Evolutionary conservation across 2,888 invertebrate genomes (phyloP).

Genomic region (Hoplodrina ambigua): DNA sequence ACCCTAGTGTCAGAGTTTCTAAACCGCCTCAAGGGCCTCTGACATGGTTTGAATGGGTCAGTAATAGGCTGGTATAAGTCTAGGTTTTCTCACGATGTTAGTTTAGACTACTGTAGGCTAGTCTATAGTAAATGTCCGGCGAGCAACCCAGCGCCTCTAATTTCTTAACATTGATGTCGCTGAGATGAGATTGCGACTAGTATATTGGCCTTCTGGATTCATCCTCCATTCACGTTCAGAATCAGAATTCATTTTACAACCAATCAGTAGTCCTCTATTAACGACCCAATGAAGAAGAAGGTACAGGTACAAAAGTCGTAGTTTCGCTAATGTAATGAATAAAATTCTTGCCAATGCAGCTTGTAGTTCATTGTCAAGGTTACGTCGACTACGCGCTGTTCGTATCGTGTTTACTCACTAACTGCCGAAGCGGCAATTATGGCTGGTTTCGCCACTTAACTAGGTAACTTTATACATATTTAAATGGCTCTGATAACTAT

Average conservation of each 20-base stretch:
- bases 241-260: not conserved
- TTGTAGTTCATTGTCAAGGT: slow-evolving; percentile 76
- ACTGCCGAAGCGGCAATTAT: slow-evolving; percentile 31
- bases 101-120: too few relatives aligned
- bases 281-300: not conserved
- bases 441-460: slow-evolving; percentile 33
- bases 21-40: too few relatives aligned
- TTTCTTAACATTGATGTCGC: too few relatives aligned
- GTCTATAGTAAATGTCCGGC: not conserved
- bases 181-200: too few relatives aligned
- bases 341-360: slow-evolving; percentile 35
- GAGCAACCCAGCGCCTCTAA: not conserved
- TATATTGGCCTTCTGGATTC: too few relatives aligned
- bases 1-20: too few relatives aligned
- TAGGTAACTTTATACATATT: not conserved
- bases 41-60: too few relatives aligned
- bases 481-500: slow-evolving; percentile 19
- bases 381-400: slow-evolving; percentile 59
- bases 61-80: too few relatives aligned
- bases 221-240: not conserved
- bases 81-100: too few relatives aligned
- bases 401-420: slow-evolving; percentile 37
- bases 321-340: slow-evolving; percentile 18
- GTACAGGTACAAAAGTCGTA: not conserved
- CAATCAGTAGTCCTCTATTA: not conserved